These are phyloP conservation scores for Sinodicranocentrus sp. DNA, from an alignment of 2,888 invertebrate genomes.

Conservation along the genomic window DNA sequence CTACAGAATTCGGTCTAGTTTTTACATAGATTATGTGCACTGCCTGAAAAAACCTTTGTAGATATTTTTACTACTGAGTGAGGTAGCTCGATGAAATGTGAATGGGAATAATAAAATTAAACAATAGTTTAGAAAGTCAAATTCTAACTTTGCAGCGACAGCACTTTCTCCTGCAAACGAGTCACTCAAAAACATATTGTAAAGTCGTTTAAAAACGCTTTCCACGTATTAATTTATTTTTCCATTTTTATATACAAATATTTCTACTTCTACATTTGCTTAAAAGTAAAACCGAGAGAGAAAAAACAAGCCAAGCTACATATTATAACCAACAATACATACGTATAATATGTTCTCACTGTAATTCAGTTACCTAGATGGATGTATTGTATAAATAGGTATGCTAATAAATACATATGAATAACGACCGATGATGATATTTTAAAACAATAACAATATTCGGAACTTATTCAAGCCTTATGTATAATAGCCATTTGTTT, in stretches of 20 bases:
- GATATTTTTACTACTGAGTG: too few species aligned
- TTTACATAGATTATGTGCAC: too few species aligned
- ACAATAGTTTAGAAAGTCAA: too few species aligned
- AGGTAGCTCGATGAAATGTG: too few species aligned
- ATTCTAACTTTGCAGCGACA: too few species aligned
- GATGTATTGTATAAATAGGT: background rate
- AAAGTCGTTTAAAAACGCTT: too few species aligned
- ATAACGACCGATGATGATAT: slow-evolving; percentile 4
- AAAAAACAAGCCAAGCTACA: background rate
- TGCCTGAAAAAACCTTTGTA: too few species aligned
- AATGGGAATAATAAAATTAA: too few species aligned
- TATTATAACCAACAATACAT: background rate
- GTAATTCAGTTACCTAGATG: too few species aligned
- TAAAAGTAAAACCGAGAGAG: background rate
- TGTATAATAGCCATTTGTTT: background rate
- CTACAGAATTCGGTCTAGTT: too few species aligned
- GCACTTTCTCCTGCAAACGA: too few species aligned
- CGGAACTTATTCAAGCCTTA: background rate
- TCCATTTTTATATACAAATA: background rate
- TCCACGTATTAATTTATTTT: background rate
- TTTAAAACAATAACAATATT: background rate
- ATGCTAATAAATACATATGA: background rate
- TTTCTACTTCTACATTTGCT: background rate
- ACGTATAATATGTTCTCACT: background rate
- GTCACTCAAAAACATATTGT: too few species aligned